These are phyloP conservation scores for Fistularia commersonii DNA, from an alignment of 2,797 vertebrate genomes.

Conservation along the genomic window DNA sequence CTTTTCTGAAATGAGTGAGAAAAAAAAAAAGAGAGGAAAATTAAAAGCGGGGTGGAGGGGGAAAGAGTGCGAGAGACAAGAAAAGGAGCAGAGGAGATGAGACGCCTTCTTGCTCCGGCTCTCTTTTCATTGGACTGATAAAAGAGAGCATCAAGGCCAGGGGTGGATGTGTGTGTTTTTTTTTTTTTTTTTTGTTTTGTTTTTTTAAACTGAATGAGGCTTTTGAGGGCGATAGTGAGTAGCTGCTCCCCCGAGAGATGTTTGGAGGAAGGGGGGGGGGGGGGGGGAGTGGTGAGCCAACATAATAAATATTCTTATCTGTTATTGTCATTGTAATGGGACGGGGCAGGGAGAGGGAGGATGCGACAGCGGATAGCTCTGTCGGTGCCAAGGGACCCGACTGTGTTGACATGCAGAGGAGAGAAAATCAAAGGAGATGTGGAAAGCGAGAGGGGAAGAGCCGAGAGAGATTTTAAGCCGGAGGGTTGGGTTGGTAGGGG, in stretches of 20 bases:
- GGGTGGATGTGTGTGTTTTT: slow-evolving; percentile 58
- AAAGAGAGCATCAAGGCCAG: slow-evolving; percentile 70
- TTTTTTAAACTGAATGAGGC: slow-evolving; percentile 70
- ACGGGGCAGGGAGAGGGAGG: slow-evolving; percentile 65
- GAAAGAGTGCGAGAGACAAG: slow-evolving; percentile 57
- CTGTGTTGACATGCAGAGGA: slow-evolving; percentile 70
- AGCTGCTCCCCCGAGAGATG: slow-evolving; percentile 70
- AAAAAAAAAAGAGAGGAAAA: too few species aligned
- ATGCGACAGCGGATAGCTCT: slow-evolving; percentile 65
- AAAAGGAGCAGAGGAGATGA: slow-evolving; percentile 65
- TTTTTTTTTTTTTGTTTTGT: slow-evolving; percentile 51
- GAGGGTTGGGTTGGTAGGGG: too few species aligned
- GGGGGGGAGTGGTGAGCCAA: slow-evolving; percentile 72
- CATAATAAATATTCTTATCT: slow-evolving; percentile 79
- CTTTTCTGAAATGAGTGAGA: slow-evolving; percentile 64
- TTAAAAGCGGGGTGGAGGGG: slow-evolving; percentile 68
- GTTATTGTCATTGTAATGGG: slow-evolving; percentile 77
- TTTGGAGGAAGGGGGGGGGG: slow-evolving; percentile 73
- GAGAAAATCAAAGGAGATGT: slow-evolving; percentile 64
- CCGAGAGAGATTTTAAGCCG: slow-evolving; percentile 55
- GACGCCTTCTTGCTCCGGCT: slow-evolving; percentile 63
- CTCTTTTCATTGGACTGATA: slow-evolving; percentile 72
- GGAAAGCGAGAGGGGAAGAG: slow-evolving; percentile 39
- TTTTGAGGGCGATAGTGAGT: slow-evolving; percentile 72
- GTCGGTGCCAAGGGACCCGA: slow-evolving; percentile 65